Evolutionary conservation across 2,888 invertebrate genomes (phyloP), one percentile per base, ranked within the genome.

Genomic region (Cantharis rustica): DNA sequence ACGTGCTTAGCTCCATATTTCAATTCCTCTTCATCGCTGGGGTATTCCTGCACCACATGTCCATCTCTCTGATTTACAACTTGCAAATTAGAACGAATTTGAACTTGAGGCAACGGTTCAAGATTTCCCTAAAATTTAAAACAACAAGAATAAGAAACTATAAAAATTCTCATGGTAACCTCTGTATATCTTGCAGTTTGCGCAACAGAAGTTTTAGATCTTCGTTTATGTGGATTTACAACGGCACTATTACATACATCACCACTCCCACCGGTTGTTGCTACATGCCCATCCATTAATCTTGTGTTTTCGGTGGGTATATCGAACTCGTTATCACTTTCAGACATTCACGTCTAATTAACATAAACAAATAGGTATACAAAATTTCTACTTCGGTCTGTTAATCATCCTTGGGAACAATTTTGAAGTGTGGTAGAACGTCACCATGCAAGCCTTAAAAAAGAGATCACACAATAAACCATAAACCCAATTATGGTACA

Each of bases 1-100:
- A 99, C 99, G 90, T 99, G 99, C 81, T 96, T 95, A 0, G 99
- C 99, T 64, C 99, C 99, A 90, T 99, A 99, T 89, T 98, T 97
- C 9, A 98, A 89, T 85, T 97, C 97, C 84, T 96, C 92, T 83
- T 97, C 96, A 76, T 96, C 95, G 64, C 93, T 87, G 2, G 84
- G 83, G 85, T 84, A 78, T 82, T 84, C 75, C 70, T 72, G 79
- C 75, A 75, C 31, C 62, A 73, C 75, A 13, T 70, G 31, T 9
- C 47, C 16, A 71, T 79, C 69, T 5, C 27, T 17, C 17, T 70
- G 61, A 26, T 47, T 84, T 47, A 86, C 85, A 7, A 47, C 47
- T 47, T 47, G 47, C n/a, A 47, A 47, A 26, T 86, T 86, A 23
- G 86, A 82, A 78, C 86, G 86, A 82, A 90, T 80, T 80, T 88